phyloP scores from a whole-genome alignment of 2,888 invertebrate genomes.

The Mallateleia sp. region DNA sequence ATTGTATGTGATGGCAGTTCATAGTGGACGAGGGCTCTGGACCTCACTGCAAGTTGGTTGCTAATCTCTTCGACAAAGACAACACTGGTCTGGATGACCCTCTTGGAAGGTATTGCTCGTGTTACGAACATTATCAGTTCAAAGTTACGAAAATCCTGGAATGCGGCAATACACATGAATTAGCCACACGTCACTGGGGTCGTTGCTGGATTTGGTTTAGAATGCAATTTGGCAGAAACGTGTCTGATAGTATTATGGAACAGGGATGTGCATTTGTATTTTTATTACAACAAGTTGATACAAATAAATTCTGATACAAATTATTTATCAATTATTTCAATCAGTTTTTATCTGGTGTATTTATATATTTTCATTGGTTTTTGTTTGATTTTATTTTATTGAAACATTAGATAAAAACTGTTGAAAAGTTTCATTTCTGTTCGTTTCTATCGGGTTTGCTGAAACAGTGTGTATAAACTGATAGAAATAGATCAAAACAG shows the following conservation, averaged over 20 bases:
- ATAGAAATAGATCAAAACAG: too few species aligned
- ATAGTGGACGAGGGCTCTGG: conserved; percentile 91
- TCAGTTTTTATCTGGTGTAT: too few species aligned
- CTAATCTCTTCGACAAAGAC: conserved; percentile 97
- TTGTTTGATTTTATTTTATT: too few species aligned
- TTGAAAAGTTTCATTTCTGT: too few species aligned
- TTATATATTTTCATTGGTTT: too few species aligned
- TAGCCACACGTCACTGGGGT: conserved; percentile 36
- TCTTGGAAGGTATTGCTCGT: conserved; percentile 95
- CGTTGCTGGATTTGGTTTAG: conserved; percentile 28
- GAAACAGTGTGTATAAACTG: too few species aligned
- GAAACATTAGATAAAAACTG: too few species aligned
- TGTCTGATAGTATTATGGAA: conserved; percentile 26
- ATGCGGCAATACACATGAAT: conserved; percentile 50
- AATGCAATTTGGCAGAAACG: conserved; percentile 19
- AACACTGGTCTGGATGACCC: conserved; percentile 97
- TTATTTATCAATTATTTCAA: too few species aligned
- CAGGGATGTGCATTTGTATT: too few species aligned
- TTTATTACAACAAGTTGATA: too few species aligned
- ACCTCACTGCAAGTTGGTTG: conserved; percentile 89
- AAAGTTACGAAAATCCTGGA: conserved; percentile 42
- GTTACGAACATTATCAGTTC: conserved; percentile 26
- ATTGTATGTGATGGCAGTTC: conserved; percentile 90
- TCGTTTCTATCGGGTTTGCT: too few species aligned
- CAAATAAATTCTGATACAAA: too few species aligned